Conservation (phyloP, 2,888 invertebrate genomes). For the Caprella mutica region DNA sequence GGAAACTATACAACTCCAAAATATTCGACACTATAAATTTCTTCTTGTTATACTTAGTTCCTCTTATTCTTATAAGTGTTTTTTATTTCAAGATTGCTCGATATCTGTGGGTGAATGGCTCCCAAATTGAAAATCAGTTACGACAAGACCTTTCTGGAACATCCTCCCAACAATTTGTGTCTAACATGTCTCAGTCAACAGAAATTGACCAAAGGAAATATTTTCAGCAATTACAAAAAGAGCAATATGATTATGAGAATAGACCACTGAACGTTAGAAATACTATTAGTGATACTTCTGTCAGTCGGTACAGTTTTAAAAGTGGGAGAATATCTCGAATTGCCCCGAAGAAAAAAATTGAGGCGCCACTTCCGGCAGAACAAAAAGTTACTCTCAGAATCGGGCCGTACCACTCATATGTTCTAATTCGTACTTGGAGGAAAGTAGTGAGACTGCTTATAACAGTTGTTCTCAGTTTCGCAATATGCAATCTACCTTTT, state of each 20-base stretch:
- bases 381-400: neutral
- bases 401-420: constrained; percentile 24
- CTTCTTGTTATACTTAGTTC: constrained; percentile 67
- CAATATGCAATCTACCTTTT: constrained; percentile 76
- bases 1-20: constrained; percentile 65
- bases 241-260: constrained; percentile 14
- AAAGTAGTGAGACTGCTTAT: constrained; percentile 82
- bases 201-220: too few relatives aligned
- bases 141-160: constrained; percentile 1
- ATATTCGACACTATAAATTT: constrained; percentile 70
- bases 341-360: neutral
- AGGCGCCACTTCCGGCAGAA: too few relatives aligned
- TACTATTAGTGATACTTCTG: neutral
- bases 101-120: constrained; percentile 57
- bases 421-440: constrained; percentile 55
- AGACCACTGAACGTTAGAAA: neutral
- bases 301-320: constrained; percentile 1
- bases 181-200: too few relatives aligned
- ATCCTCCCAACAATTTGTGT: too few relatives aligned
- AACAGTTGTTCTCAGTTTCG: constrained; percentile 76
- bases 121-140: constrained; percentile 13
- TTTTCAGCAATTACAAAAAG: constrained; percentile 9
- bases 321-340: neutral
- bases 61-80: constrained; percentile 62
- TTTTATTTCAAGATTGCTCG: constrained; percentile 74